phyloP scores from a whole-genome alignment of 2,797 vertebrate genomes.

The Salmo trutta region DNA sequence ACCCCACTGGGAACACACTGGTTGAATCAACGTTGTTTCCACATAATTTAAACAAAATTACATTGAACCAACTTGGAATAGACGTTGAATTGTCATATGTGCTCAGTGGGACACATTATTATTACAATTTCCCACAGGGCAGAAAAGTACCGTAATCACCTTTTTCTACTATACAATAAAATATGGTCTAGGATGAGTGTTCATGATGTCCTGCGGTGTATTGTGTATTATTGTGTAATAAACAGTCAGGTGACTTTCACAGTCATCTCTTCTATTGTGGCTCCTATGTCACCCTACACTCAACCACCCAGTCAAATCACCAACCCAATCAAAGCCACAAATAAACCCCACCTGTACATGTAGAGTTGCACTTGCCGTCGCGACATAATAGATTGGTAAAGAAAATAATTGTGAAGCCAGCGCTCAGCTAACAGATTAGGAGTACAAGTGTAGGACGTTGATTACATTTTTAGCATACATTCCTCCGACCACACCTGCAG shows the following conservation, averaged over 20 bases:
- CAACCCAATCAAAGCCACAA: background rate
- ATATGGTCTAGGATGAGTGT: background rate
- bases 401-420: conserved; percentile 58
- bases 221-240: conserved; percentile 16
- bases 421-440: conserved; percentile 59
- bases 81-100: too few relatives aligned
- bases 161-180: conserved; percentile 10
- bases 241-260: background rate
- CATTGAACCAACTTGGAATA: too few relatives aligned
- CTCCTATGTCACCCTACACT: background rate
- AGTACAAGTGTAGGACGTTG: conserved; percentile 41
- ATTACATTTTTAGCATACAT: conserved; percentile 67
- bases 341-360: conserved; percentile 9
- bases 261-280: background rate
- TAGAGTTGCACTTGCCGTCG: conserved; percentile 43
- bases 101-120: background rate
- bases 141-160: background rate
- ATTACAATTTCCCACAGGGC: background rate
- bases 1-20: too few relatives aligned
- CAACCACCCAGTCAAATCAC: background rate
- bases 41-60: too few relatives aligned
- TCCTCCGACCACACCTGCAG: conserved; percentile 55
- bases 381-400: conserved; percentile 27
- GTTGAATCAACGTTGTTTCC: too few relatives aligned
- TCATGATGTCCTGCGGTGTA: background rate